Base-by-base conservation (phyloP, 2,797 vertebrate species). In the Oreochromis grahami region DNA sequence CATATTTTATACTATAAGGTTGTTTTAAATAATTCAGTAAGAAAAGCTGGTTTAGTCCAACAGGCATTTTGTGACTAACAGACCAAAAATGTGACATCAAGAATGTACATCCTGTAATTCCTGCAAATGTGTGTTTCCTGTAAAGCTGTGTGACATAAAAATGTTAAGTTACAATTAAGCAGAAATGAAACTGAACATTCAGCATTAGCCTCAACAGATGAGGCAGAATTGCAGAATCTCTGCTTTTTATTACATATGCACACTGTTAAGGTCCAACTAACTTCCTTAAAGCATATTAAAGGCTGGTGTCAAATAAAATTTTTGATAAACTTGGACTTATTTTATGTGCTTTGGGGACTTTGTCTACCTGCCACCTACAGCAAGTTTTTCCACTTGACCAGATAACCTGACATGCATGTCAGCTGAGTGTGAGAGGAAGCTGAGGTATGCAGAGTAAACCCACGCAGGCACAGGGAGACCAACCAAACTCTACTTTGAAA, bases 261-360 rank as follows among this genome's bases (percentile, higher is more conserved):
- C 24, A 56, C 53, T 56, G 15, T 56, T 29, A 29, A 26, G 26
- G 13, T 56, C 24, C 53, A 56, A 8, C 26, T 26, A 56, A 56
- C 3, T 29, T 29, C 53, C 24, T 56, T 26, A 29, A 14, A 29
- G 0, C 7, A 56, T 29, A 8, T 29, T 56, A 29, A 56, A 56
- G 2, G 1, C 53, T 29, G 55, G 14, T 0, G 21, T 56, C 55
- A 56, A 2, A 56, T 56, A 15, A 1, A 26, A 29, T 0, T 56
- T 55, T 55, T 1, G 53, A 14, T 4, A 26, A 55, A 55, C 53
- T 14, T 1, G 13, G 53, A 26, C 24, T 14, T 14, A 26, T 55
- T 55, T 26, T 7, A 2, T 7, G 14, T 2, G 2, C 21, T 55
- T 14, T 55, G 21, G 3, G 52, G 12, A 55, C 21, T 55, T 0